Percentiles rank a stretch among this genome's conserved stretches.
These are phyloP conservation scores for Nothocercus julius DNA, from an alignment of 2,113 vertebrate genomes.

Conservation along the genomic window DNA sequence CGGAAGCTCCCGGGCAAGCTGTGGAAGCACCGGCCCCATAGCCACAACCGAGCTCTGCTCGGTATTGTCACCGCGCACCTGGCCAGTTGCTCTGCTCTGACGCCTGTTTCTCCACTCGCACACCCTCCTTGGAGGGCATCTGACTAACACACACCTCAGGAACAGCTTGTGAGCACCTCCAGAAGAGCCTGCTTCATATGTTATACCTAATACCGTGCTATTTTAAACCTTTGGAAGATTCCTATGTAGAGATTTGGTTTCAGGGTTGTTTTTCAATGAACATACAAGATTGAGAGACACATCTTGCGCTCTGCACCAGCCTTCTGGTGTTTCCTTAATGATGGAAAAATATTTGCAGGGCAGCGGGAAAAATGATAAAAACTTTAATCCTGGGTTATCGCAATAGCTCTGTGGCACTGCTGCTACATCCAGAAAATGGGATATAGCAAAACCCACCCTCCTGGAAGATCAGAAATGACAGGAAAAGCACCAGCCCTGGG, in stretches of 20 bases:
- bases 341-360: not conserved
- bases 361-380: not conserved
- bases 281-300: not conserved
- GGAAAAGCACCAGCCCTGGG: not conserved
- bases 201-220: not conserved
- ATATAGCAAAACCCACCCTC: not conserved
- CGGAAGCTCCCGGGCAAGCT: rapidly evolving
- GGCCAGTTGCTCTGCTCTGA: not conserved
- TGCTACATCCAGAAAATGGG: not conserved
- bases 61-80: not conserved
- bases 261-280: not conserved
- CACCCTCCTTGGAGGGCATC: not conserved
- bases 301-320: not conserved
- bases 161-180: not conserved
- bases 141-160: not conserved
- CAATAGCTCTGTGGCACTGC: not conserved
- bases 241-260: not conserved
- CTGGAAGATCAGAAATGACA: not conserved
- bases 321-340: not conserved
- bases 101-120: not conserved
- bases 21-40: rapidly evolving
- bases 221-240: not conserved
- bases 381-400: not conserved
- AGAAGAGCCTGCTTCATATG: rapidly evolving
- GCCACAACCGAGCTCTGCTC: not conserved